Conservation (phyloP, 2,797 vertebrate species). For the Poeciliopsis infans region DNA sequence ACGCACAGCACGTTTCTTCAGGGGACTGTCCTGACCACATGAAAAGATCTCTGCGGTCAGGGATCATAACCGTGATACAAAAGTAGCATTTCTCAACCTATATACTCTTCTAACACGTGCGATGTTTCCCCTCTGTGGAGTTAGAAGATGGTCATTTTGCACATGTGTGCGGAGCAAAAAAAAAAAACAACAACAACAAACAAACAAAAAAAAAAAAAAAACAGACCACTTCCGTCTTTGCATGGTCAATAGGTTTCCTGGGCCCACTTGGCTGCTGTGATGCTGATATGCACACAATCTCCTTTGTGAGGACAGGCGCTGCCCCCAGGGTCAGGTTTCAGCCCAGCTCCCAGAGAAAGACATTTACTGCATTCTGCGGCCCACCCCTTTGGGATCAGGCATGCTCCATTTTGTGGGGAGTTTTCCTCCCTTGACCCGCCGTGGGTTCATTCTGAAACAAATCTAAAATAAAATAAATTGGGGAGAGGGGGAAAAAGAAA, state of each 20-base stretch:
- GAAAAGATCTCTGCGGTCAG: background rate
- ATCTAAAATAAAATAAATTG: background rate
- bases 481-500: no score
- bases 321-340: conserved; percentile 85
- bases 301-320: conserved; percentile 84
- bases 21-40: background rate
- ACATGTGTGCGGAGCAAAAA: background rate
- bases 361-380: conserved; percentile 77
- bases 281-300: conserved; percentile 84
- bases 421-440: conserved; percentile 63
- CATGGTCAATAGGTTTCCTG: conserved; percentile 76
- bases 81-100: background rate
- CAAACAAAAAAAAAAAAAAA: no score
- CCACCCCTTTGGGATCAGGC: conserved; percentile 73
- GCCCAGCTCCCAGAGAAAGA: conserved; percentile 75
- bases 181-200: no score
- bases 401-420: conserved; percentile 77
- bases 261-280: conserved; percentile 75
- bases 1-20: conserved; percentile 31
- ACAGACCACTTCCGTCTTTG: conserved; percentile 31
- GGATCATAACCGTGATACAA: conserved; percentile 17
- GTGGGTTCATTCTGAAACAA: background rate
- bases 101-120: background rate
- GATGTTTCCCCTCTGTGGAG: background rate
- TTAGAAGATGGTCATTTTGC: background rate